These are phyloP conservation scores for Oncorhynchus tshawytscha DNA, from an alignment of 2,113 vertebrate species.

Conservation along the genomic window DNA sequence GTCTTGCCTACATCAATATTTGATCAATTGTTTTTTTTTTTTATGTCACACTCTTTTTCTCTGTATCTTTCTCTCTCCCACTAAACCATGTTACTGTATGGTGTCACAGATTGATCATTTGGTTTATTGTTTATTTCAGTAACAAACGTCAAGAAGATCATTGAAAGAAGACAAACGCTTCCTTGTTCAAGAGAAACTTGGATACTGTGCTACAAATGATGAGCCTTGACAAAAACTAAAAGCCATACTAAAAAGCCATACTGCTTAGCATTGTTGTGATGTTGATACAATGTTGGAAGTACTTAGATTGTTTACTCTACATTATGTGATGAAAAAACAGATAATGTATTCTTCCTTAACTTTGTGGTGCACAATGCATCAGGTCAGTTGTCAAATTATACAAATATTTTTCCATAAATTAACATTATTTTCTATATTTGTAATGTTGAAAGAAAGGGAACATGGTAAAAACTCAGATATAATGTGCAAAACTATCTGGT, in stretches of 20 bases:
- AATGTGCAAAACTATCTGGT: conserved; percentile 26
- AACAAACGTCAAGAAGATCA: conserved; percentile 71
- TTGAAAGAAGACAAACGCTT: conserved; percentile 59
- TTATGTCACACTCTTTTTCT: conserved; percentile 27
- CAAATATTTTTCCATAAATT: conserved; percentile 62
- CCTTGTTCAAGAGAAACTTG: conserved; percentile 55
- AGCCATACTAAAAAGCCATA: conserved; percentile 76
- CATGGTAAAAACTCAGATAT: conserved; percentile 59
- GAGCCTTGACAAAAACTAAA: conserved; percentile 70
- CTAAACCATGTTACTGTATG: too few species aligned
- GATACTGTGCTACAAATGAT: conserved; percentile 57
- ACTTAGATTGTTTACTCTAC: conserved; percentile 31
- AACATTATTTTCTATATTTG: conserved; percentile 69
- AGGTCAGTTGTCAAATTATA: conserved; percentile 15
- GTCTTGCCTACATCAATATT: not conserved
- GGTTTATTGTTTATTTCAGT: conserved; percentile 59
- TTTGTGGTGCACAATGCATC: conserved; percentile 29
- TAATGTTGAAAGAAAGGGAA: conserved; percentile 39
- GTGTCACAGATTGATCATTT: too few species aligned
- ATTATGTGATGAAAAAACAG: conserved; percentile 26
- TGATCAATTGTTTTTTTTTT: not conserved
- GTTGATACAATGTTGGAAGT: conserved; percentile 32
- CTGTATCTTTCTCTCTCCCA: too few species aligned
- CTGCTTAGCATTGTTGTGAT: conserved; percentile 56
- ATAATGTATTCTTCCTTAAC: conserved; percentile 58